Base-by-base conservation (phyloP, 2,888 invertebrate genomes). In the Stomorhina lunata region DNA sequence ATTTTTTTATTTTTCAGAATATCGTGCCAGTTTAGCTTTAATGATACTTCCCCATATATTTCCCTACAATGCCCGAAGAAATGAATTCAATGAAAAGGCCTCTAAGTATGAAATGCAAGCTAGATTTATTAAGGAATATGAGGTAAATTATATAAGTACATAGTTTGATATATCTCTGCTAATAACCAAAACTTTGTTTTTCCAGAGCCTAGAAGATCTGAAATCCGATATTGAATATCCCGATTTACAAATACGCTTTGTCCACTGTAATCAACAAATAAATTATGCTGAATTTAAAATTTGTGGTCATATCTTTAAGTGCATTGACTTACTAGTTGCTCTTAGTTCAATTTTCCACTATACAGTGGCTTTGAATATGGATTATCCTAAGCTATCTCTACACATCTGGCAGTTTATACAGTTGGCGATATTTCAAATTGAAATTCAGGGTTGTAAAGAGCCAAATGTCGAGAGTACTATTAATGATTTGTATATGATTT, bases 371-470 rank as follows among this genome's bases (percentile, higher is more conserved):
- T n/a, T 78, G n/a, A 55, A 69, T 69, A 37, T 78, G 2, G 53
- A 66, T 29, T 81, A 78, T 69, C 81, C 81, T 0, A 43, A 34
- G 29, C 61, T 66, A 7, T 81, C 78, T 34, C 32, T 53, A 1
- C 78, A 78, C 27, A 61, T 81, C 15, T 81, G 81, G 81, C 81
- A 81, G 25, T 81, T 81, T 48, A 45, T 81, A 12, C 81, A 81
- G 61, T 69, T 68, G 34, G 81, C 73, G 25, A 78, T 81, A 61
- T 81, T 73, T 61, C 77, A 73, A 53, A 73, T 81, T 17, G 63
- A 73, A 32, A 53, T 81, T 37, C 20, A 25, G 27, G 45, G 25
- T 6, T 45, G 29, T 25, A 66, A 55, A 22, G 32, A 50, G 15
- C 61, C 79, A 34, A 65, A 29, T 53, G 63, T 82, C 55, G 79